Evolutionary conservation across 2,888 invertebrate species (phyloP).

Genomic region (Patella ulyssiponensis): DNA sequence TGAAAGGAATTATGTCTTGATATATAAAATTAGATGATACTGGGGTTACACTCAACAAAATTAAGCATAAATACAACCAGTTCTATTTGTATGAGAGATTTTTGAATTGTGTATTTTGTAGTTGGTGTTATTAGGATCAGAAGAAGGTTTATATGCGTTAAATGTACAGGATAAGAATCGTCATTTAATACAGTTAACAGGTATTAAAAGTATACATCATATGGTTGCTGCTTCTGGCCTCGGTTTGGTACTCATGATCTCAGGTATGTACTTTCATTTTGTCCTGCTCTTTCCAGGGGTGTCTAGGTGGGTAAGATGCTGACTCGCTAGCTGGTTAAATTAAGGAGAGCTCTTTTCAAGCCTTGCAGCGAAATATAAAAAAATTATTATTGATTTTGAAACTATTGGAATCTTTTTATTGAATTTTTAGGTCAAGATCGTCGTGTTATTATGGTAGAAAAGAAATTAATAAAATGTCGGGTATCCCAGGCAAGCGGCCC

Average conservation of each 20-base stretch:
- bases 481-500: conserved; percentile 55
- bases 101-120: conserved; percentile 37
- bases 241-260: conserved; percentile 79
- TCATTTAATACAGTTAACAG: conserved; percentile 73
- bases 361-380: not conserved
- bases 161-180: conserved; percentile 62
- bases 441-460: conserved; percentile 58
- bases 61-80: not conserved
- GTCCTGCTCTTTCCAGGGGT: too few relatives aligned
- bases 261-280: conserved; percentile 64
- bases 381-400: not conserved
- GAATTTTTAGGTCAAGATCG: conserved; percentile 57
- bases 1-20: too few relatives aligned
- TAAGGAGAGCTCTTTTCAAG: not conserved
- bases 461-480: conserved; percentile 58
- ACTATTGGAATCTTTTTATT: not conserved
- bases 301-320: too few relatives aligned
- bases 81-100: not conserved
- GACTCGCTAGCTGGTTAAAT: not conserved
- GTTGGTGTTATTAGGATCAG: conserved; percentile 77
- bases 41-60: too few relatives aligned
- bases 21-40: too few relatives aligned
- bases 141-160: conserved; percentile 77
- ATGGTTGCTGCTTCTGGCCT: conserved; percentile 77
- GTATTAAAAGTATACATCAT: conserved; percentile 78